A percentile compares a stretch with the other conserved stretches of the same genome.
Conservation (phyloP, 2,113 vertebrate species). For the Gambusia holbrooki region DNA sequence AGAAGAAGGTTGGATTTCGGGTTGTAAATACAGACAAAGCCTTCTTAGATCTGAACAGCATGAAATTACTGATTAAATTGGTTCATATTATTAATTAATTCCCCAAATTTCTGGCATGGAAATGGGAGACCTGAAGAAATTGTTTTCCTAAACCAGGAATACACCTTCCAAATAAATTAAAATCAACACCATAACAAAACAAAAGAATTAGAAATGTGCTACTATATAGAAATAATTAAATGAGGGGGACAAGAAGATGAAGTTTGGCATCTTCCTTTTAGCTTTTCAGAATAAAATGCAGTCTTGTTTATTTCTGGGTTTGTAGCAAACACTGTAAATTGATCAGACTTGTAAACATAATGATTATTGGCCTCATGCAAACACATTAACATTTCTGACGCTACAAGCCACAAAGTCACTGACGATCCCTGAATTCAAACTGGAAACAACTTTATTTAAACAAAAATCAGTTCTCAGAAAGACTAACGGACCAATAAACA, state of each 20-base stretch:
- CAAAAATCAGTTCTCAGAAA: background rate
- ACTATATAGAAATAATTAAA: conserved; percentile 22
- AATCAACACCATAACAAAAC: conserved; percentile 16
- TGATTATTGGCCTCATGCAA: conserved; percentile 17
- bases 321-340: conserved; percentile 23
- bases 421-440: conserved; percentile 8
- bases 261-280: conserved; percentile 6
- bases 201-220: background rate
- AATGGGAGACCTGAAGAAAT: conserved; percentile 39
- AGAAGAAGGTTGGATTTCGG: no score
- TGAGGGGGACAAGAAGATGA: conserved; percentile 1
- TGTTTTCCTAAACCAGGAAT: conserved; percentile 19
- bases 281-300: conserved; percentile 46
- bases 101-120: conserved; percentile 36
- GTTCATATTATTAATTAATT: conserved; percentile 45
- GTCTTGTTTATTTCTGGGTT: conserved; percentile 29
- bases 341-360: conserved; percentile 6
- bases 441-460: background rate
- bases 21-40: conserved; percentile 28
- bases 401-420: background rate
- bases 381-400: background rate
- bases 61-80: conserved; percentile 41
- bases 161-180: conserved; percentile 26
- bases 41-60: conserved; percentile 29
- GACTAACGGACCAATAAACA: background rate